Evolutionary conservation across 1,140 invertebrate genomes (phyloP).

Genomic region (Heliconius melpomene): DNA sequence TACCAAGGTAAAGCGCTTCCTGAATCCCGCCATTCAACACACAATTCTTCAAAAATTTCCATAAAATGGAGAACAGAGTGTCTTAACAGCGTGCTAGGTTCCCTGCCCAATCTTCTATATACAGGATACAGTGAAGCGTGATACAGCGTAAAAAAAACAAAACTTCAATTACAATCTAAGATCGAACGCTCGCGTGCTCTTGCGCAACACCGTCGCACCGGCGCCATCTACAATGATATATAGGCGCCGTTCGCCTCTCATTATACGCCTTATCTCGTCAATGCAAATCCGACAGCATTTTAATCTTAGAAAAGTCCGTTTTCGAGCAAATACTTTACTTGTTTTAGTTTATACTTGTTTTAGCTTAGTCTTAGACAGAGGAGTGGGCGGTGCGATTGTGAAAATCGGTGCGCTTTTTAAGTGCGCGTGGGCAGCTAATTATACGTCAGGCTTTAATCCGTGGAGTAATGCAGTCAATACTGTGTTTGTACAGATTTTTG

Average conservation of each 20-base stretch:
- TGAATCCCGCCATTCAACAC: too few relatives aligned
- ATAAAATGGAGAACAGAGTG: too few relatives aligned
- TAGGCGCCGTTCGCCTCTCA: constrained; percentile 64
- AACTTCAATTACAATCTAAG: constrained; percentile 13
- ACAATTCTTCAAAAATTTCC: too few relatives aligned
- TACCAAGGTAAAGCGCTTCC: too few relatives aligned
- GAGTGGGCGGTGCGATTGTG: constrained; percentile 63
- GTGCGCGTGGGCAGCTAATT: constrained; percentile 71
- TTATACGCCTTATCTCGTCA: constrained; percentile 58
- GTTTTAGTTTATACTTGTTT: constrained; percentile 52
- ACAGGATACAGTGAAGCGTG: too few relatives aligned
- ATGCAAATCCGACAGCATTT: constrained; percentile 71
- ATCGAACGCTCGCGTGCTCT: constrained; percentile 48
- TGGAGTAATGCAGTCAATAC: constrained; percentile 52
- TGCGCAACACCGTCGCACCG: constrained; percentile 59
- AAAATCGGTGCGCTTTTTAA: constrained; percentile 66
- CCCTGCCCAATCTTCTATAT: too few relatives aligned
- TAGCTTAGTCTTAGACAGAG: constrained; percentile 41
- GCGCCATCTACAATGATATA: constrained; percentile 75
- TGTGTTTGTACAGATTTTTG: constrained; percentile 34
- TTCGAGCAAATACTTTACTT: constrained; percentile 55
- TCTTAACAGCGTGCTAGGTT: too few relatives aligned
- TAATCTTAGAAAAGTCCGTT: constrained; percentile 68
- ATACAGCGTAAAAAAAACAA: too few relatives aligned
- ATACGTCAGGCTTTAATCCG: constrained; percentile 66